phyloP scores from a whole-genome alignment of 2,113 vertebrate species.

The Okapia johnstoni region DNA sequence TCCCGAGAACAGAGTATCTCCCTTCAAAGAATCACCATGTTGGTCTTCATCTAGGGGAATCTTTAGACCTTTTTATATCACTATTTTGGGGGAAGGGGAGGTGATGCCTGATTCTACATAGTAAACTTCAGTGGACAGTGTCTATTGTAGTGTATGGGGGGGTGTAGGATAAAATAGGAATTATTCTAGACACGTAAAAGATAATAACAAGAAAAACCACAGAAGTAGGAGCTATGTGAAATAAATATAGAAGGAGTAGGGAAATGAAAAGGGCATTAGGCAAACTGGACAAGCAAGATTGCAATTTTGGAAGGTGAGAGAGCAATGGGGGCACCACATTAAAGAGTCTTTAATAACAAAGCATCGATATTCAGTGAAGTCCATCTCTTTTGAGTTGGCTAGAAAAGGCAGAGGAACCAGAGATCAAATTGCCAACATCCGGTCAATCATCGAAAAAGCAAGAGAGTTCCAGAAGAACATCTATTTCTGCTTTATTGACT shows the following conservation, averaged over 20 bases:
- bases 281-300: not conserved
- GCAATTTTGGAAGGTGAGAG: not conserved
- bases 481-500: no score
- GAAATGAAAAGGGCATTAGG: not conserved
- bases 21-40: not conserved
- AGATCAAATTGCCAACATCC: no score
- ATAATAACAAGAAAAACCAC: not conserved
- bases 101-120: not conserved
- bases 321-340: not conserved
- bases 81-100: fast-evolving
- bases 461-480: no score
- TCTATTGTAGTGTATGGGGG: not conserved
- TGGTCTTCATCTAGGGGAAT: not conserved
- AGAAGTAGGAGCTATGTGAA: not conserved
- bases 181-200: not conserved
- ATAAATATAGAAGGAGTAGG: not conserved
- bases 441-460: no score
- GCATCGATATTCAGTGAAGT: not conserved
- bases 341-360: not conserved
- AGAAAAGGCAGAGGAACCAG: not conserved
- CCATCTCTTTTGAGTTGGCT: not conserved
- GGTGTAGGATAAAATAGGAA: not conserved
- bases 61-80: not conserved
- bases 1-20: not conserved
- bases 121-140: not conserved